phyloP scores from a whole-genome alignment of 2,113 vertebrate species.

The Romanogobio albipinnatus region DNA sequence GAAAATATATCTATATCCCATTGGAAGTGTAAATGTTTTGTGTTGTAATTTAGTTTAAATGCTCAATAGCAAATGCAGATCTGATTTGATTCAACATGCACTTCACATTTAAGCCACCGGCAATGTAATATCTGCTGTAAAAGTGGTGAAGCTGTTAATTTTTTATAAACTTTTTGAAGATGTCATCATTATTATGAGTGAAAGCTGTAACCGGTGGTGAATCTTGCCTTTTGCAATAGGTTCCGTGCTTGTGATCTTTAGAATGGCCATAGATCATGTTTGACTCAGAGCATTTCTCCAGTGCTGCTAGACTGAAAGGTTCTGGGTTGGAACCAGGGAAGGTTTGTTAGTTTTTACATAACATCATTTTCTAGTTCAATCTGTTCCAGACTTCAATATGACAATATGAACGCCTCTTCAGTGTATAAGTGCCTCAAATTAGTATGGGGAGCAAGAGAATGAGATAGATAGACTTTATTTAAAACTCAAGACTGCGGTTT shows the following conservation, averaged over 20 bases:
- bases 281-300: constrained; percentile 39
- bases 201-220: constrained; percentile 48
- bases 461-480: constrained; percentile 64
- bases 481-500: constrained; percentile 64
- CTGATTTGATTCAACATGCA: constrained; percentile 52
- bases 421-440: constrained; percentile 75
- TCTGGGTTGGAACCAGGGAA: constrained; percentile 39
- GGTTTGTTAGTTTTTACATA: constrained; percentile 1
- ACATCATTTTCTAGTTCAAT: constrained; percentile 36
- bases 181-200: constrained; percentile 26
- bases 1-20: constrained; percentile 58
- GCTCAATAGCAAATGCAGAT: constrained; percentile 58
- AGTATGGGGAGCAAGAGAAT: constrained; percentile 55
- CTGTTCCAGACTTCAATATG: constrained; percentile 46
- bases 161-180: constrained; percentile 6
- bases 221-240: constrained; percentile 47
- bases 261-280: constrained; percentile 18
- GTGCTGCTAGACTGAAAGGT: constrained; percentile 46
- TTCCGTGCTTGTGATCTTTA: constrained; percentile 45
- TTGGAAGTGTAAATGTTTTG: constrained; percentile 61
- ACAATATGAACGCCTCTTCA: constrained; percentile 57
- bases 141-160: constrained; percentile 40
- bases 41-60: constrained; percentile 62
- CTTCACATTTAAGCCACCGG: constrained; percentile 43
- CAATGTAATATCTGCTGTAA: constrained; percentile 60